A percentile compares a stretch with the other conserved stretches of the same genome.
These are phyloP conservation scores for Caenorhabditis wallacei DNA, from an alignment of 2,888 invertebrate species.

Conservation along the genomic window DNA sequence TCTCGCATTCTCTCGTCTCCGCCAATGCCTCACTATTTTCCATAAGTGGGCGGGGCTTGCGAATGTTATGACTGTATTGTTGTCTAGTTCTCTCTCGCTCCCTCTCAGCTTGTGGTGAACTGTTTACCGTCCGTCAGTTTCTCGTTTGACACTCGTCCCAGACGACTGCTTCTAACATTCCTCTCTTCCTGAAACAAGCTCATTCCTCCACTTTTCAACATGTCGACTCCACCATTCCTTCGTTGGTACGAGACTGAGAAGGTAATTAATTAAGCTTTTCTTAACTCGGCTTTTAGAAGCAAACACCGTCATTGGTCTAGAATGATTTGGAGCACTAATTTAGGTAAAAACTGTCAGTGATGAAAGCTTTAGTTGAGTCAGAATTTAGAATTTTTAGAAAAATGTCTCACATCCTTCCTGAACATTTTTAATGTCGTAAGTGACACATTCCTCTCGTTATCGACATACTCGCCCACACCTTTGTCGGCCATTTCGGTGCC, in stretches of 20 bases:
- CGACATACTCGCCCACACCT: slow-evolving; percentile 23
- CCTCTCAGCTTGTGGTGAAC: slow-evolving; percentile 47
- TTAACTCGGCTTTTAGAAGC: too few relatives aligned
- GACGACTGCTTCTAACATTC: slow-evolving; percentile 36
- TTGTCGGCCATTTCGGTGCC: slow-evolving; percentile 24
- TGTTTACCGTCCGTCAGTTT: slow-evolving; percentile 51
- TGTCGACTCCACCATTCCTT: slow-evolving; percentile 56
- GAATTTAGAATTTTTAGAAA: neutral
- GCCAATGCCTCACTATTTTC: slow-evolving; percentile 3
- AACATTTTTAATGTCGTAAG: neutral
- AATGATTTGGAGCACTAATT: too few relatives aligned
- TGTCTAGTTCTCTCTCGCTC: slow-evolving; percentile 44
- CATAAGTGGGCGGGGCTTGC: slow-evolving; percentile 52
- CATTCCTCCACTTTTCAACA: slow-evolving; percentile 15
- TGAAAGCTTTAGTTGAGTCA: neutral
- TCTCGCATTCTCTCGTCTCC: slow-evolving; percentile 10
- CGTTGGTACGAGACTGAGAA: slow-evolving; percentile 69
- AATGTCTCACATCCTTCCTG: neutral
- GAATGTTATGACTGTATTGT: slow-evolving; percentile 51
- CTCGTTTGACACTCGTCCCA: slow-evolving; percentile 46
- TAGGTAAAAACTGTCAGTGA: too few relatives aligned
- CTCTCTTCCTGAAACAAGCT: slow-evolving; percentile 17
- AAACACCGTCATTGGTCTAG: too few relatives aligned
- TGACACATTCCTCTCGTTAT: slow-evolving; percentile 36
- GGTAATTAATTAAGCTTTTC: slow-evolving; percentile 36